Conservation (phyloP, 1,140 invertebrate genomes). For the Trissolcus basalis region DNA sequence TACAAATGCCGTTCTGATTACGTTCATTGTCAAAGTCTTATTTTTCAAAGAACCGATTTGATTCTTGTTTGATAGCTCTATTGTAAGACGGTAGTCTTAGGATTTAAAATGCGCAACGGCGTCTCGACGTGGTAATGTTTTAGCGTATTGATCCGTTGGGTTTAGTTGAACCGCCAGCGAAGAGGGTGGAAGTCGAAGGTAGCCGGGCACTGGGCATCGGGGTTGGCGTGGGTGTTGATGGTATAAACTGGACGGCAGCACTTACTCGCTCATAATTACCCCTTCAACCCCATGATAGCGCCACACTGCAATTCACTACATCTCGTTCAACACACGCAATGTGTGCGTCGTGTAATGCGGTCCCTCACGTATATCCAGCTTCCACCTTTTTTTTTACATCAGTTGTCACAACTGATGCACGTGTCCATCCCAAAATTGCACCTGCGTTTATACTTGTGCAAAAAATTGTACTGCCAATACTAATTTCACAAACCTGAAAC, state of each 20-base stretch:
- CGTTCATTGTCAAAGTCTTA: no score
- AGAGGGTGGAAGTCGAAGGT: conserved; percentile 61
- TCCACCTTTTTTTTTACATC: conserved; percentile 41
- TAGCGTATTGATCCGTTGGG: conserved; percentile 75
- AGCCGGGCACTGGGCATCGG: conserved; percentile 55
- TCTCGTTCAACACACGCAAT: conserved; percentile 37
- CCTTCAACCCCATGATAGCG: conserved; percentile 61
- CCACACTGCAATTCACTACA: conserved; percentile 59
- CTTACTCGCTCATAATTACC: conserved; percentile 74
- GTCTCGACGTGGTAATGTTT: conserved; percentile 74
- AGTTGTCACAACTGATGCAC: conserved; percentile 31
- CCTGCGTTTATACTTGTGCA: background rate
- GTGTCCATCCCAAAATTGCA: conserved; percentile 12
- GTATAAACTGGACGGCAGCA: conserved; percentile 74
- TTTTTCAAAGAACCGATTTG: no score
- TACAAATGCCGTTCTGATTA: background rate
- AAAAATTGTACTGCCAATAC: no score
- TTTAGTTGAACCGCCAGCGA: conserved; percentile 66
- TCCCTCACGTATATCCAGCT: conserved; percentile 27
- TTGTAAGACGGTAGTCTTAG: conserved; percentile 53
- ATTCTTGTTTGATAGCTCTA: conserved; percentile 46
- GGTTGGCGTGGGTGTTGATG: conserved; percentile 46
- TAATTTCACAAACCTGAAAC: no score
- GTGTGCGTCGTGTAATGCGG: conserved; percentile 28
- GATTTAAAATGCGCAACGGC: conserved; percentile 65